Evolutionary conservation across 2,888 invertebrate genomes (phyloP).

Genomic region (Nycteola revayana): DNA sequence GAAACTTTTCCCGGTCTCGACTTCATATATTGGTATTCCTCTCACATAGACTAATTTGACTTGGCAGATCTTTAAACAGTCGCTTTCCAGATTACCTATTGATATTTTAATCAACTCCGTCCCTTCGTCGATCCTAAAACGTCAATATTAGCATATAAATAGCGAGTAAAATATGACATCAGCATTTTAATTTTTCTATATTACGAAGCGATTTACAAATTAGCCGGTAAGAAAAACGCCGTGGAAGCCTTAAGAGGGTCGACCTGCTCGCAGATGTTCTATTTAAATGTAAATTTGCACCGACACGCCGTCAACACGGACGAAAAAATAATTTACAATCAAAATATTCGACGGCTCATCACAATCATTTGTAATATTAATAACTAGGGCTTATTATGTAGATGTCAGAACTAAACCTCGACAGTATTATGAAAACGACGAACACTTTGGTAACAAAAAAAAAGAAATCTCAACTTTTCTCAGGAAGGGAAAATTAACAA

Average conservation of each 20-base stretch:
- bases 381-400: conserved; percentile 18
- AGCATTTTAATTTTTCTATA: conserved; percentile 81
- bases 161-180: conserved; percentile 78
- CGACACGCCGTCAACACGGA: conserved; percentile 68
- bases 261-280: conserved; percentile 77
- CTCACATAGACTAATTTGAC: conserved; percentile 44
- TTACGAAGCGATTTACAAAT: conserved; percentile 81
- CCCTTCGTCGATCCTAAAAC: conserved; percentile 57
- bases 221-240: conserved; percentile 78
- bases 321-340: conserved; percentile 70
- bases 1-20: conserved; percentile 13
- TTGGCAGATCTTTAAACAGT: conserved; percentile 45
- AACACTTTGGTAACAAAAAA: conserved; percentile 4
- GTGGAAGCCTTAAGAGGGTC: conserved; percentile 73
- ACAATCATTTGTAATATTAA: conserved; percentile 35
- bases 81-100: conserved; percentile 66
- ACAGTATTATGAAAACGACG: too few relatives aligned
- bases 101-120: conserved; percentile 72
- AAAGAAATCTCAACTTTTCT: conserved; percentile 24
- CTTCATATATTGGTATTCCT: conserved; percentile 42
- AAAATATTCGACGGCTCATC: conserved; percentile 64
- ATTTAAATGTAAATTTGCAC: conserved; percentile 80
- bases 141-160: conserved; percentile 77
- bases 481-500: conserved; percentile 62
- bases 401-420: conserved; percentile 14